Evolutionary conservation across 2,797 vertebrate species (phyloP), one percentile per base, ranked within the genome.

Genomic region (Cyprinella venusta): DNA sequence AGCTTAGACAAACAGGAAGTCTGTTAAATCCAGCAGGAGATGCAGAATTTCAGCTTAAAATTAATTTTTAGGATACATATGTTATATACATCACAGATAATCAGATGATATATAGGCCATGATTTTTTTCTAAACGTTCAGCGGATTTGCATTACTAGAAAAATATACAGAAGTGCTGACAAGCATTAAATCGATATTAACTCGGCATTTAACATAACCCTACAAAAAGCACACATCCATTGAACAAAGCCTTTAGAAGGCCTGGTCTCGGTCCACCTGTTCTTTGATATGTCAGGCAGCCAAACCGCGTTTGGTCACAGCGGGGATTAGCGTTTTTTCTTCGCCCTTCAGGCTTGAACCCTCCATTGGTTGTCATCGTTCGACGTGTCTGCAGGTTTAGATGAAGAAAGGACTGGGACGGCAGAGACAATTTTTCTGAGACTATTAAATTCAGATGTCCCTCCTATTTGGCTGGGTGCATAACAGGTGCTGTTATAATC

Each of bases 111-210:
- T 15, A 78, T 19, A 18, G 61, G 24, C n/a, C 10, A 30, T 65
- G 61, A 64, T 74, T 38, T 75, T 30, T 48, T 54, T 78, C 26
- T 30, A 56, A 76, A 90, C 88, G 84, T 88, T 91, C 87, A 92
- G 91, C 78, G 91, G 93, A 94, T 94, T 95, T 95, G 92, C 91
- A 61, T 91, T 90, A 90, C 86, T 89, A 83, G 87, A 85, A 70
- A 89, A 90, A 93, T 89, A 93, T 91, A 92, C 89, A 92, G 83
- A 90, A 91, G 89, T 86, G 65, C 90, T 95, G 95, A 95, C 94
- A 95, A 95, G 94, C 94, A 95, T 95, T 95, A 95, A 95, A 95
- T 95, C 88, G 92, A 95, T 95, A 95, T 96, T 96, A 95, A 95
- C 94, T 95, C 92, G 92, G 92, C 94, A 94, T 96, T 95, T 94